Base-by-base conservation (phyloP, 1,140 invertebrate genomes). In the Onthophagus taurus region DNA sequence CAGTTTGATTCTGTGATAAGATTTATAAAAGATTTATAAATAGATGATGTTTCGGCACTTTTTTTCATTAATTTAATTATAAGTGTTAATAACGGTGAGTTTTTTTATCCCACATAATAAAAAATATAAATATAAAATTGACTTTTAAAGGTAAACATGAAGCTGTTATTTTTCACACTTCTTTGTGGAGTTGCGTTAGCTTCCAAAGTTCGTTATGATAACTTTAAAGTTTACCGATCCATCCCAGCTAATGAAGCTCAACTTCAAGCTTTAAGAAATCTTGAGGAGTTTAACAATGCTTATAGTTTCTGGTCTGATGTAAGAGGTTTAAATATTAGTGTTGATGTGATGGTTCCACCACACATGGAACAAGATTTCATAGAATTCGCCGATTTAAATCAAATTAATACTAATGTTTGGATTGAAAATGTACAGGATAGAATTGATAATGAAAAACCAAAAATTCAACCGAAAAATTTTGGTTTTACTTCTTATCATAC, bases 331-430 rank as follows among this genome's bases (percentile, higher is more conserved):
- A 11, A 29, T 42, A 13, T 31, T 5, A 44, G 55, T 16, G 58
- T 63, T 6, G 58, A 68, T 42, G 51, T 70, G 4, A 52, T 70
- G 50, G 57, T 71, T 31, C 47, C 61, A 7, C 63, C 67, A 0
- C 26, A 49, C n/a, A 14, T 53, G 12, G 24, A 36, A 2, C 13
- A 52, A 1, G 17, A 45, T 8, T 57, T 70, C 31, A n/a, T 59
- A 19, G 31, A 44, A 2, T 31, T 55, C 6, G 24, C 64, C 0
- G 4, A 47, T 0, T 20, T 19, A 1, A 14, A 53, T 2, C 9
- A 48, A 1, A 44, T 68, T 2, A 21, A 63, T 13, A 23, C 54
- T 24, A 44, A 55, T 9, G 5, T 70, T 3, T 37, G 63, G 6
- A 53, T 66, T 4, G 45, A 59, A 4, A 60, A 70, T 42, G 50